A percentile compares a stretch with the other conserved stretches of the same genome.
Evolutionary conservation across 2,888 invertebrate species (phyloP).

Genomic region (Xestia c-nigrum): DNA sequence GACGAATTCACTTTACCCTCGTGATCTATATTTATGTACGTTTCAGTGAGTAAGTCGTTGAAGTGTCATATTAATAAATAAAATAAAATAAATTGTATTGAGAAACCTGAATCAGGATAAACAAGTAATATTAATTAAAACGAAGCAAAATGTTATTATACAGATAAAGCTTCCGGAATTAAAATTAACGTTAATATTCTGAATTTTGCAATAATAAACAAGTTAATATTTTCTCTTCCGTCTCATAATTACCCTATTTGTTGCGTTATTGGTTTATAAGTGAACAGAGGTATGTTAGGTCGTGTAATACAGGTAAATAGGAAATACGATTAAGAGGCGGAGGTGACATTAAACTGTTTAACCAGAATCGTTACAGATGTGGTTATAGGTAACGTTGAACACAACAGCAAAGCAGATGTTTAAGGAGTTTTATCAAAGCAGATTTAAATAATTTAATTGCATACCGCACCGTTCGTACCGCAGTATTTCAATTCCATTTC

Average conservation of each 20-base stretch:
- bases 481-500: slow-evolving; percentile 14
- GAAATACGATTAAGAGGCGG: slow-evolving; percentile 23
- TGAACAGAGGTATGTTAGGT: slow-evolving; percentile 26
- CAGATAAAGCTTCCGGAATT: neutral
- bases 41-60: too few relatives aligned
- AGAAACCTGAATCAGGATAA: neutral
- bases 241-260: slow-evolving; percentile 16
- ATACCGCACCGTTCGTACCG: neutral
- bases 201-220: neutral
- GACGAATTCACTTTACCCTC: too few relatives aligned
- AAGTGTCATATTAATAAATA: too few relatives aligned
- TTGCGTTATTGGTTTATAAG: slow-evolving; percentile 46
- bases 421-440: slow-evolving; percentile 8
- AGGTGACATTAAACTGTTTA: slow-evolving; percentile 31
- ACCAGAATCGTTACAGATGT: slow-evolving; percentile 6
- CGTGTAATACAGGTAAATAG: slow-evolving; percentile 18
- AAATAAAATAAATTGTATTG: neutral
- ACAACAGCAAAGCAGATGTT: slow-evolving; percentile 5
- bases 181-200: neutral
- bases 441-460: slow-evolving; percentile 26
- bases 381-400: slow-evolving; percentile 7
- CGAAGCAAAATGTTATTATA: neutral
- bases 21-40: too few relatives aligned
- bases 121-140: neutral
- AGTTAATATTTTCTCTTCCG: neutral